These are phyloP conservation scores for Dolichopus griseipennis DNA, from an alignment of 2,888 invertebrate species.

Conservation along the genomic window DNA sequence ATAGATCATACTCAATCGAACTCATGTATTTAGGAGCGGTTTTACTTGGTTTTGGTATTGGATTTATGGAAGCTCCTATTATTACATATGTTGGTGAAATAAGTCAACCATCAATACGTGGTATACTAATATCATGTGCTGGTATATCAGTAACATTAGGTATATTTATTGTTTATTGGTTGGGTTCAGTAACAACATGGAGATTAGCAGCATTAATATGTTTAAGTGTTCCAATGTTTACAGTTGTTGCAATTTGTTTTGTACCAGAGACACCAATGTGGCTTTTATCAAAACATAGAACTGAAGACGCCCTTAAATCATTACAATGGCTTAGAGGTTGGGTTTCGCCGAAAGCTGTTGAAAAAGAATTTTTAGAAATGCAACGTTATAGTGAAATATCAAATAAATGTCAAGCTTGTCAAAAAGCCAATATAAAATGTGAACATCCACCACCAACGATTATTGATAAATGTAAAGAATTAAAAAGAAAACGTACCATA, in stretches of 20 bases:
- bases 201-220: slow-evolving; percentile 48
- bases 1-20: slow-evolving; percentile 45
- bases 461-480: slow-evolving; percentile 29
- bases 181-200: slow-evolving; percentile 49
- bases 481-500: slow-evolving; percentile 47
- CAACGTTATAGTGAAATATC: slow-evolving; percentile 22
- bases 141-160: slow-evolving; percentile 43
- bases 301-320: slow-evolving; percentile 47
- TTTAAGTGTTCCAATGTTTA: slow-evolving; percentile 45
- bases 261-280: slow-evolving; percentile 54
- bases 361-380: slow-evolving; percentile 25
- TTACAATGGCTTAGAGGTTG: slow-evolving; percentile 49
- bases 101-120: slow-evolving; percentile 49
- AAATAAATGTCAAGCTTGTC: slow-evolving; percentile 21
- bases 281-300: slow-evolving; percentile 50
- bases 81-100: slow-evolving; percentile 55
- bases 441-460: slow-evolving; percentile 34
- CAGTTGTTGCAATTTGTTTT: slow-evolving; percentile 47
- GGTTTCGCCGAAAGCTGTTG: slow-evolving; percentile 24
- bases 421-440: slow-evolving; percentile 23
- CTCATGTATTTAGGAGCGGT: slow-evolving; percentile 47
- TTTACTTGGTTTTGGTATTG: slow-evolving; percentile 49
- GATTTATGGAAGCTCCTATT: slow-evolving; percentile 53
- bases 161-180: slow-evolving; percentile 46
- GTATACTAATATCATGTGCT: slow-evolving; percentile 48